A percentile compares a stretch with the other conserved stretches of the same genome.
Conservation (phyloP, 2,888 invertebrate species). For the Petrolisthes manimaculis region DNA sequence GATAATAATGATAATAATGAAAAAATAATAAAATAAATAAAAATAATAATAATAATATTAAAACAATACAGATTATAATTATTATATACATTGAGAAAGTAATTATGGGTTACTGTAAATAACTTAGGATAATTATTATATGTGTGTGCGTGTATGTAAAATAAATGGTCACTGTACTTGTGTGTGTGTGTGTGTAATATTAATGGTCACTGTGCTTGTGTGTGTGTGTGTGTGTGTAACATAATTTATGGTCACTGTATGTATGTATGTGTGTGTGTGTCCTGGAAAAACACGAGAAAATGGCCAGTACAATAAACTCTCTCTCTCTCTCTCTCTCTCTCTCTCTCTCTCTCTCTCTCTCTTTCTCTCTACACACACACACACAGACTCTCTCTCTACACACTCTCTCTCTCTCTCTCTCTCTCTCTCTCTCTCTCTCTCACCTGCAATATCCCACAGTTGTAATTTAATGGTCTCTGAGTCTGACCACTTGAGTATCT, state of each 20-base stretch:
- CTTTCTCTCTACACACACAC: slow-evolving; percentile 9
- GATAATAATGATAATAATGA: background rate
- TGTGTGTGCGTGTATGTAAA: background rate
- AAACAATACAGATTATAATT: too few species aligned
- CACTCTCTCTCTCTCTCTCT: background rate
- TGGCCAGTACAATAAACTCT: too few species aligned
- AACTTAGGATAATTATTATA: too few species aligned
- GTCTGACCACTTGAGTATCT: slow-evolving; percentile 73
- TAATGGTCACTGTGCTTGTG: background rate
- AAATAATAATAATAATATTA: too few species aligned
- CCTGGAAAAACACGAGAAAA: too few species aligned
- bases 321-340: background rate
- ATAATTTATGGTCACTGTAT: background rate
- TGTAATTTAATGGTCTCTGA: slow-evolving; percentile 74
- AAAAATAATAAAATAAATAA: background rate
- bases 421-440: slow-evolving; percentile 33
- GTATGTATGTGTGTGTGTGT: slow-evolving; percentile 11
- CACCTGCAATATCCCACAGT: slow-evolving; percentile 76
- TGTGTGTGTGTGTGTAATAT: background rate
- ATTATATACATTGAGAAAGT: too few species aligned
- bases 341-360: slow-evolving; percentile 30
- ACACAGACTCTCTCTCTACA: background rate
- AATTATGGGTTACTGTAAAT: too few species aligned
- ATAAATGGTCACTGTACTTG: background rate
- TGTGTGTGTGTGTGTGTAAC: background rate